phyloP scores from a whole-genome alignment of 2,113 vertebrate species.

The Calypte anna region DNA sequence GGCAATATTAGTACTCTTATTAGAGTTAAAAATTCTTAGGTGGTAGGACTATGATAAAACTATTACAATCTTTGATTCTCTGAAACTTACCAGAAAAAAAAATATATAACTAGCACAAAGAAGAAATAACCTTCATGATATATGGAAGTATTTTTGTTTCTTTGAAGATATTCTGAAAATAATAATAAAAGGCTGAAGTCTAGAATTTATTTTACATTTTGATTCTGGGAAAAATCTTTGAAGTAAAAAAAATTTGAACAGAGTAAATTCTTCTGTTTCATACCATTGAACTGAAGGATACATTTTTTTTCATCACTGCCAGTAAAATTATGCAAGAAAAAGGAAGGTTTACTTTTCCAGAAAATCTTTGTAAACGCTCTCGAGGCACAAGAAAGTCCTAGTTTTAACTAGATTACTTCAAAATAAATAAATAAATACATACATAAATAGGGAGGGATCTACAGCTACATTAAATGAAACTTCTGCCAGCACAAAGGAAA shows the following conservation, averaged over 20 bases:
- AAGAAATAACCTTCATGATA: background rate
- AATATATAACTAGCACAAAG: background rate
- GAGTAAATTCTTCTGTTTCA: background rate
- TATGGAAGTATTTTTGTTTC: background rate
- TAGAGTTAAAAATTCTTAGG: no score
- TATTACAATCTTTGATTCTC: background rate
- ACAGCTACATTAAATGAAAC: background rate
- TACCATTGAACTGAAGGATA: background rate
- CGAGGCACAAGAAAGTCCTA: background rate
- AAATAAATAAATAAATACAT: background rate
- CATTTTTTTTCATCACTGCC: background rate
- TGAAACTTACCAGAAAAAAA: background rate
- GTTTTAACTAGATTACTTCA: background rate
- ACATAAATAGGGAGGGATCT: background rate
- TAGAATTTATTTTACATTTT: background rate
- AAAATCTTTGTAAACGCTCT: background rate
- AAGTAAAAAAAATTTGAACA: background rate
- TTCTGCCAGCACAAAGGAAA: background rate
- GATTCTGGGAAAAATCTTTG: background rate
- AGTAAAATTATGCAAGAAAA: background rate
- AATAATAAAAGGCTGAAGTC: background rate
- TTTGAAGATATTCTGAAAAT: background rate
- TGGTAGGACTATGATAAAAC: no score
- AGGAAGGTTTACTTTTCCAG: background rate
- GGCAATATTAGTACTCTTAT: slow-evolving; percentile 25